phyloP scores from a whole-genome alignment of 1,140 invertebrate species.

The Oedothorax gibbosus region DNA sequence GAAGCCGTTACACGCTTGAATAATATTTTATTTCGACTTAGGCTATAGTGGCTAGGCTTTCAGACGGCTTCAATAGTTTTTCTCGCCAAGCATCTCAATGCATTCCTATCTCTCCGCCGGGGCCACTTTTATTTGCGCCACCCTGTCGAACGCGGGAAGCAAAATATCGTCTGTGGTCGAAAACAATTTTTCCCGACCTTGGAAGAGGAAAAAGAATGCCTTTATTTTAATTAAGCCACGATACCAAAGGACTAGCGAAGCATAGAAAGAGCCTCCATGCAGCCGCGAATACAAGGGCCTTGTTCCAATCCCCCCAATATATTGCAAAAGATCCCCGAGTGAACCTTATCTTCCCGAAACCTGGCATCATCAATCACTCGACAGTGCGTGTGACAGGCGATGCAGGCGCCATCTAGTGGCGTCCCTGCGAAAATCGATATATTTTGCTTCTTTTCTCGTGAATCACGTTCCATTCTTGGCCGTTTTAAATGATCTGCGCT shows the following conservation, averaged over 20 bases:
- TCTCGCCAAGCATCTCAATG: too few species aligned
- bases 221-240: conserved; percentile 50
- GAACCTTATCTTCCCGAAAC: conserved; percentile 45
- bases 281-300: conserved; percentile 23
- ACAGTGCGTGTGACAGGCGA: conserved; percentile 60
- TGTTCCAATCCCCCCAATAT: conserved; percentile 29
- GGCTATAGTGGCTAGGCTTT: too few species aligned
- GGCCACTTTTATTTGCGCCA: too few species aligned
- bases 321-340: conserved; percentile 4
- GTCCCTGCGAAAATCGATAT: conserved; percentile 51
- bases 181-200: conserved; percentile 45
- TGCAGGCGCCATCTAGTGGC: conserved; percentile 46
- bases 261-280: conserved; percentile 4
- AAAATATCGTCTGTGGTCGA: conserved; percentile 25
- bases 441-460: background rate
- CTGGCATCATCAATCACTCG: conserved; percentile 54
- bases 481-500: too few species aligned
- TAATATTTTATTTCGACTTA: too few species aligned
- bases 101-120: too few species aligned
- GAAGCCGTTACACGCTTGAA: too few species aligned
- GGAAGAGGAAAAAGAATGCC: conserved; percentile 39
- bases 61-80: too few species aligned
- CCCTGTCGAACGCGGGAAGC: conserved; percentile 5
- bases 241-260: conserved; percentile 9
- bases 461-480: conserved; percentile 1